A percentile compares a stretch with the other conserved stretches of the same genome.
These are phyloP conservation scores for Echinarachnius parma DNA, from an alignment of 53 echinoderm and acorn worm species.

Conservation along the genomic window DNA sequence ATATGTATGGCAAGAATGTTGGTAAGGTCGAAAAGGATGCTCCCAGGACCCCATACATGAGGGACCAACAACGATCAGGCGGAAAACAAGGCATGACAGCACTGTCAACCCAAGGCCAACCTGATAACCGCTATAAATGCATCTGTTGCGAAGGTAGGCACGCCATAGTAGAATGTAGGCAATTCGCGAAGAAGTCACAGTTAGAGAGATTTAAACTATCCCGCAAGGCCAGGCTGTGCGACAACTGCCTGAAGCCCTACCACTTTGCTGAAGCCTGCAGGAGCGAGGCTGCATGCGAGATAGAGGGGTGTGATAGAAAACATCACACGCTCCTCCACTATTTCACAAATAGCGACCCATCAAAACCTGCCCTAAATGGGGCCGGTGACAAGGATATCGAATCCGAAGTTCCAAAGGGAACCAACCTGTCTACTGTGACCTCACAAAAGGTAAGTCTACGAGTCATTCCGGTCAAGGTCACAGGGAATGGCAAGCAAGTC, in stretches of 20 bases:
- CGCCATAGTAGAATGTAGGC: constrained; percentile 30
- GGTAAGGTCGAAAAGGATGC: neutral
- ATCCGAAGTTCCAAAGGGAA: constrained; percentile 1
- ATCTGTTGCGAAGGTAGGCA: constrained; percentile 47
- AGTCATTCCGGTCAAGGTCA: constrained; percentile 61
- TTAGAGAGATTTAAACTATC: constrained; percentile 42
- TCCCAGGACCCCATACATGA: too few relatives aligned
- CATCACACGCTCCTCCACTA: constrained; percentile 65
- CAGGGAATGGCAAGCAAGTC: constrained; percentile 19
- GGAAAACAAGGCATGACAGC: too few relatives aligned
- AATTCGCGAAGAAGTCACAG: constrained; percentile 44
- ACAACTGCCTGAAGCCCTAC: constrained; percentile 56
- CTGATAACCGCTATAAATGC: neutral
- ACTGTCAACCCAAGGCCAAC: too few relatives aligned
- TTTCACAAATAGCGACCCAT: too few relatives aligned
- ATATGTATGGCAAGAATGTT: constrained; percentile 49
- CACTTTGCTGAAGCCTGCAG: constrained; percentile 56
- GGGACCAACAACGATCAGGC: too few relatives aligned
- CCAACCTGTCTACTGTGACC: too few relatives aligned
- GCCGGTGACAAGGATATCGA: too few relatives aligned
- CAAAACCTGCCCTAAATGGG: too few relatives aligned
- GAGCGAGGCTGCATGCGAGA: constrained; percentile 19
- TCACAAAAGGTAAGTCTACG: constrained; percentile 50
- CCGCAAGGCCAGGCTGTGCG: constrained; percentile 46
- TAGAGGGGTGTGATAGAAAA: constrained; percentile 56